phyloP scores from a whole-genome alignment of 2,888 invertebrate genomes.

The Balanococcus diminutus region DNA sequence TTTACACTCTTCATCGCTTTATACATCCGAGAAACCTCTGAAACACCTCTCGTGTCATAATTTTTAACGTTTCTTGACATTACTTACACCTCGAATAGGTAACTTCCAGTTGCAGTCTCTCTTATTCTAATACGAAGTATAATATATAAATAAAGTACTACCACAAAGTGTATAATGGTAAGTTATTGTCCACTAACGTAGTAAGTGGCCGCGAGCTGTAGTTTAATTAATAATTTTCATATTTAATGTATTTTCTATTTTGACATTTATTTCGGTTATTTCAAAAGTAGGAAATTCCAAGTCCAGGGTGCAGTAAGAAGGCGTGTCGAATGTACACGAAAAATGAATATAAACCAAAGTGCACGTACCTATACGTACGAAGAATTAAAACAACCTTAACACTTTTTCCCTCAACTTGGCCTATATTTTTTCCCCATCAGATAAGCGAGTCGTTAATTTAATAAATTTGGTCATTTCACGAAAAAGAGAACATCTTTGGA shows the following conservation, averaged over 20 bases:
- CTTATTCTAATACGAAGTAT: background rate
- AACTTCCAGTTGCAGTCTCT: background rate
- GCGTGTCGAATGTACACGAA: background rate
- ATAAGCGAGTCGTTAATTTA: background rate
- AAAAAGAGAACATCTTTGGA: background rate
- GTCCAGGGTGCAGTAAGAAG: background rate
- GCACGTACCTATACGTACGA: background rate
- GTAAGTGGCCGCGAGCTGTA: background rate
- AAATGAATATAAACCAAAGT: background rate
- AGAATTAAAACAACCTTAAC: background rate
- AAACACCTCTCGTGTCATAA: background rate
- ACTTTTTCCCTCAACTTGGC: background rate
- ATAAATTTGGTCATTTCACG: background rate
- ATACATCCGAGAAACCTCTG: background rate
- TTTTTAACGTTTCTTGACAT: background rate
- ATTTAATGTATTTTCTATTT: conserved; percentile 20
- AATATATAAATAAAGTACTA: too few relatives aligned
- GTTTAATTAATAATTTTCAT: conserved; percentile 26
- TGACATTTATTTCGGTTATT: conserved; percentile 4
- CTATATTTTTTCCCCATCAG: background rate
- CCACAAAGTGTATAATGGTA: too few relatives aligned
- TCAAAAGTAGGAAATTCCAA: background rate
- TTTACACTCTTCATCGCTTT: background rate
- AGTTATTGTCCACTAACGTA: background rate
- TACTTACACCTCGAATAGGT: background rate